These are phyloP conservation scores for Drosophila atripex DNA, from an alignment of 2,888 invertebrate genomes.

Conservation along the genomic window DNA sequence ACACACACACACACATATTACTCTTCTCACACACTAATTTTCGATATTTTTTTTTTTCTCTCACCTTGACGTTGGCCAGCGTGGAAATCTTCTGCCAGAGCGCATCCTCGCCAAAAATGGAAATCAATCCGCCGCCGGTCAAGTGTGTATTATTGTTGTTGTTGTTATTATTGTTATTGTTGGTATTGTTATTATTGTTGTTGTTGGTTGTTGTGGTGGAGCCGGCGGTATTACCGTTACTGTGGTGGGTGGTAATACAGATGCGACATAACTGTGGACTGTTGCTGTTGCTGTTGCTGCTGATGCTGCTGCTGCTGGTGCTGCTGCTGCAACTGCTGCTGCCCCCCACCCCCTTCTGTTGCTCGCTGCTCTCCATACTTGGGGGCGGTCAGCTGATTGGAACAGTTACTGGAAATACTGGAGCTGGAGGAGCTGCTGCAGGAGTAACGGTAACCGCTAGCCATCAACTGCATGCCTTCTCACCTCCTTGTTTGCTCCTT, in stretches of 20 bases:
- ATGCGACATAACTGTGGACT: conserved; percentile 79
- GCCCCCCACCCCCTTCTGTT: background rate
- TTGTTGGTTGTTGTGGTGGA: conserved; percentile 1
- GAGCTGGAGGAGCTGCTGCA: conserved; percentile 30
- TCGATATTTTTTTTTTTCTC: conserved; percentile 8
- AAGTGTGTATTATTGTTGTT: background rate
- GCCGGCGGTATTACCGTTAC: background rate
- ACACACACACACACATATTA: background rate
- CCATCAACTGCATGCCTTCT: conserved; percentile 68
- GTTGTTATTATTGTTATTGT: background rate
- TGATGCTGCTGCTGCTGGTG: conserved; percentile 2
- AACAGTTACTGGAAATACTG: conserved; percentile 9
- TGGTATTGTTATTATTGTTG: background rate
- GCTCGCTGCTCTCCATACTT: conserved; percentile 26
- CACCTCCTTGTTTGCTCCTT: conserved; percentile 17
- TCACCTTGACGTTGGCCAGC: conserved; percentile 83
- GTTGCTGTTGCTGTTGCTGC: conserved; percentile 13
- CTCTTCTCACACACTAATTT: background rate
- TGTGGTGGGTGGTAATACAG: conserved; percentile 80
- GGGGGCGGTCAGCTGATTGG: conserved; percentile 15
- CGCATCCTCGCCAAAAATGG: conserved; percentile 83
- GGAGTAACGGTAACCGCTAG: conserved; percentile 66
- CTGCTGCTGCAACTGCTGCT: background rate
- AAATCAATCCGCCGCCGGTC: conserved; percentile 75
- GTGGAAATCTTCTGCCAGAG: conserved; percentile 83